Evolutionary conservation across 2,888 invertebrate genomes (phyloP), one percentile per base, ranked within the genome.

Genomic region (Micoletzkya japonica): DNA sequence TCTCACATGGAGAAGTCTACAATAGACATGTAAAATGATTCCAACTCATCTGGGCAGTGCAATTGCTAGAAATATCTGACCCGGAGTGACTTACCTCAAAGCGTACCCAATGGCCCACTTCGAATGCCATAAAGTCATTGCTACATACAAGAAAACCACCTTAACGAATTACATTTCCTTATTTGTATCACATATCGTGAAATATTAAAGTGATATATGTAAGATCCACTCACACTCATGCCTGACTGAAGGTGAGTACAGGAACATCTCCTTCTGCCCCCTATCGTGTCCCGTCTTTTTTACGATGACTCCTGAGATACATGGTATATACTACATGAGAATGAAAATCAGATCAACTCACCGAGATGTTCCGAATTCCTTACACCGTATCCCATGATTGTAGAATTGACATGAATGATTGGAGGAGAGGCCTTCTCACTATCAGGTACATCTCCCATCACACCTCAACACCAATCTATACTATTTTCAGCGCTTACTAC

Each of bases 241-340:
- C 28, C n/a, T 54, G 20, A 66, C 37, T n/a, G 64, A 54, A 26
- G 64, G 64, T 20, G 64, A 66, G 54, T 66, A 66, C 32, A 66
- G 26, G 20, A 37, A 66, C 64, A 66, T 66, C 54, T 66, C 64
- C 32, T 66, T 66, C 54, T 66, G 64, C 20, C 64, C 64, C 14
- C 64, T 52, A 54, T 66, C 64, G 54, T 66, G 64, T 0, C 64
- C 64, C 17, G 64, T 66, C 37, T 66, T 66, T 26, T 36, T 3
- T 20, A 66, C 54, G 26, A 66, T 66, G n/a, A 66, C 26, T 37
- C 64, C 64, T 66, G 24, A 63, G 20, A 26, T 26, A 63, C 44
- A 44, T 10, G 10, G 49, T n/a, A 2, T 49, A 49, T 10, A 28
- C 20, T 44, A 1, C 26, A 60, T 60, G n/a, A 26, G 26, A n/a